These are phyloP conservation scores for Aricia agestis DNA, from an alignment of 1,140 invertebrate species.

Conservation along the genomic window DNA sequence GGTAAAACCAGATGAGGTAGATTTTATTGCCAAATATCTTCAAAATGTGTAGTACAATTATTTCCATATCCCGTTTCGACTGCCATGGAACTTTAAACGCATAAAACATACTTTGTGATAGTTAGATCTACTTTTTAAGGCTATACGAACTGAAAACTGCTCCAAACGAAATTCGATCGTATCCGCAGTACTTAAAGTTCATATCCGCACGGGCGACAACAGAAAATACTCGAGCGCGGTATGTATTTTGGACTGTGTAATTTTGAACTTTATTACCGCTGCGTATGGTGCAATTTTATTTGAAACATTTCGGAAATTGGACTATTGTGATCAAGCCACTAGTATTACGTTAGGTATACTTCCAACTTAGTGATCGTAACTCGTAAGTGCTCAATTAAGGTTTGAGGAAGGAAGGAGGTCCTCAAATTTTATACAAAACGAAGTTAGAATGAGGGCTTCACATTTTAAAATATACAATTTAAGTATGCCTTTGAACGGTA, in stretches of 20 bases:
- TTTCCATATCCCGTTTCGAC: conserved; percentile 58
- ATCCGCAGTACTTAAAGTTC: neutral
- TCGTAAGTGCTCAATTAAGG: conserved; percentile 21
- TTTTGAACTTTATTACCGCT: neutral
- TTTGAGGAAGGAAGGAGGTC: neutral
- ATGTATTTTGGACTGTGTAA: neutral
- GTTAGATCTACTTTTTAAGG: conserved; percentile 20
- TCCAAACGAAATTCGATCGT: neutral
- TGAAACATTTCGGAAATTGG: neutral
- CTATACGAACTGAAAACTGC: too few relatives aligned
- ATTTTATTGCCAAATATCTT: conserved; percentile 33
- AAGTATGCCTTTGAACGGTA: too few relatives aligned
- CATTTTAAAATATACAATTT: too few relatives aligned
- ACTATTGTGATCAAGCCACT: neutral
- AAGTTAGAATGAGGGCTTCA: neutral
- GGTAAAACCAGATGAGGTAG: conserved; percentile 44
- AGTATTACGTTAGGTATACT: conserved; percentile 12
- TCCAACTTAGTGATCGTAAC: conserved; percentile 20
- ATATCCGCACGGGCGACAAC: neutral
- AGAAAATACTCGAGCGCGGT: neutral
- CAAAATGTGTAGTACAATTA: conserved; percentile 62
- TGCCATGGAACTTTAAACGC: conserved; percentile 44
- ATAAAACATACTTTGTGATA: conserved; percentile 48
- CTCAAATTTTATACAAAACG: neutral
- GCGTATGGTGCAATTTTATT: neutral